Evolutionary conservation across 1,140 invertebrate genomes (phyloP).

Genomic region (Drosophila nasuta): DNA sequence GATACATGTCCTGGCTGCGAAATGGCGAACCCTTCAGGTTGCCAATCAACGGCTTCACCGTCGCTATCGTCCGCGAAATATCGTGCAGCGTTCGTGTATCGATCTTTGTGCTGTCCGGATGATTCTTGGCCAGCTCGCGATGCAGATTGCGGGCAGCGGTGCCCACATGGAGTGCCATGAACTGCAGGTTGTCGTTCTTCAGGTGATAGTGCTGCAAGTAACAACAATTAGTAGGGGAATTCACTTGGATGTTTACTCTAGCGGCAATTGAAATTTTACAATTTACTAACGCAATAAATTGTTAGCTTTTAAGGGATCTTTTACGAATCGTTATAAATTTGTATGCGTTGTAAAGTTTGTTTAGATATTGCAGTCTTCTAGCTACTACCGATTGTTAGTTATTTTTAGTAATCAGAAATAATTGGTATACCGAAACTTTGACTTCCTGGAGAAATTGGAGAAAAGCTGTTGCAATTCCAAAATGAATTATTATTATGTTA

Average conservation of each 20-base stretch:
- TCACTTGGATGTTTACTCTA: not conserved
- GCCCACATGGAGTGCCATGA: constrained; percentile 92
- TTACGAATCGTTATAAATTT: too few species aligned
- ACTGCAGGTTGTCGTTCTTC: constrained; percentile 95
- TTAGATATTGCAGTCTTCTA: too few species aligned
- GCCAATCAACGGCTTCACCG: constrained; percentile 94
- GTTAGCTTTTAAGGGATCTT: too few species aligned
- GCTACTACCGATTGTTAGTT: too few species aligned
- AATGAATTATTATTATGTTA: too few species aligned
- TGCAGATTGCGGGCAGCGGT: constrained; percentile 93
- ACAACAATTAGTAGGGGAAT: not conserved
- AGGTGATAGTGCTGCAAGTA: constrained; percentile 94
- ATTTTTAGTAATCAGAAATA: too few species aligned
- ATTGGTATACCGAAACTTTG: too few species aligned
- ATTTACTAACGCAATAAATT: too few species aligned
- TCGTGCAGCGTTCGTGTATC: constrained; percentile 92
- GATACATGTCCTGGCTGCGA: constrained; percentile 78
- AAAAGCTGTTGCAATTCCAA: too few species aligned
- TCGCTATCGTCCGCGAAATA: constrained; percentile 92
- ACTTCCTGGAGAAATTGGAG: too few species aligned
- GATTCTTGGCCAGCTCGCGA: constrained; percentile 86
- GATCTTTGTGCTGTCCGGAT: constrained; percentile 89
- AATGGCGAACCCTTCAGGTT: constrained; percentile 92
- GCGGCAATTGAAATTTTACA: too few species aligned
- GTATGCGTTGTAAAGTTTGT: too few species aligned